phyloP scores from a whole-genome alignment of 1,140 invertebrate genomes.

The Thaumatotibia leucotreta region DNA sequence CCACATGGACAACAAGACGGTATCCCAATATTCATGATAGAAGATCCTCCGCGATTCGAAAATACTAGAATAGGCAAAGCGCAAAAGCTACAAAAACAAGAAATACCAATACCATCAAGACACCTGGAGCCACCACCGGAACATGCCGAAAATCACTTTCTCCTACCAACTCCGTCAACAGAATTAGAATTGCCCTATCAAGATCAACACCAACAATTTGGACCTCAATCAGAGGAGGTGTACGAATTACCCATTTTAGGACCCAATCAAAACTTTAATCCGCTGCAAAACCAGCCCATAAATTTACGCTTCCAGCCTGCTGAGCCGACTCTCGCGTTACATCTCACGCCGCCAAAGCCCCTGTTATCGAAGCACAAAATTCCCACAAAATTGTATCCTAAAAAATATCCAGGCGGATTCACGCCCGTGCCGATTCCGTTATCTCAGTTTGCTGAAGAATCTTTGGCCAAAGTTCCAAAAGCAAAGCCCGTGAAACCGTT shows the following conservation, averaged over 20 bases:
- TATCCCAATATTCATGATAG: conserved; percentile 1
- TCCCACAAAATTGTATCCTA: conserved; percentile 59
- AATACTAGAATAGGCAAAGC: conserved; percentile 35
- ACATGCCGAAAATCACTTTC: conserved; percentile 28
- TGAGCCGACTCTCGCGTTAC: conserved; percentile 27
- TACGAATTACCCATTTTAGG: conserved; percentile 11
- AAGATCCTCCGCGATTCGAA: not conserved
- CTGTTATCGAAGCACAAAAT: conserved; percentile 32
- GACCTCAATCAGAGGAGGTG: not conserved
- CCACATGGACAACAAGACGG: not conserved
- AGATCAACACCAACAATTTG: conserved; percentile 31
- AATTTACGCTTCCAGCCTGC: conserved; percentile 12
- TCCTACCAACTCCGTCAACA: conserved; percentile 20
- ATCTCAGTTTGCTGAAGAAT: conserved; percentile 39
- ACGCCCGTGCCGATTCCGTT: conserved; percentile 60
- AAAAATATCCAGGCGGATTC: conserved; percentile 51
- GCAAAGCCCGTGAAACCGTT: conserved; percentile 48
- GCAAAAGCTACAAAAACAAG: conserved; percentile 17
- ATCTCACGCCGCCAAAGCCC: conserved; percentile 30
- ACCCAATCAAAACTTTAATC: conserved; percentile 8
- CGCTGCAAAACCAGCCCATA: conserved; percentile 7
- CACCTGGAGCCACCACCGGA: conserved; percentile 35
- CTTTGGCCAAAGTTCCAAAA: conserved; percentile 34
- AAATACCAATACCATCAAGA: conserved; percentile 35
- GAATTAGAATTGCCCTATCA: conserved; percentile 26